Percentiles rank a stretch among this genome's conserved stretches.
These are phyloP conservation scores for Drosophila niveifrons DNA, from an alignment of 2,888 invertebrate genomes.

Conservation along the genomic window DNA sequence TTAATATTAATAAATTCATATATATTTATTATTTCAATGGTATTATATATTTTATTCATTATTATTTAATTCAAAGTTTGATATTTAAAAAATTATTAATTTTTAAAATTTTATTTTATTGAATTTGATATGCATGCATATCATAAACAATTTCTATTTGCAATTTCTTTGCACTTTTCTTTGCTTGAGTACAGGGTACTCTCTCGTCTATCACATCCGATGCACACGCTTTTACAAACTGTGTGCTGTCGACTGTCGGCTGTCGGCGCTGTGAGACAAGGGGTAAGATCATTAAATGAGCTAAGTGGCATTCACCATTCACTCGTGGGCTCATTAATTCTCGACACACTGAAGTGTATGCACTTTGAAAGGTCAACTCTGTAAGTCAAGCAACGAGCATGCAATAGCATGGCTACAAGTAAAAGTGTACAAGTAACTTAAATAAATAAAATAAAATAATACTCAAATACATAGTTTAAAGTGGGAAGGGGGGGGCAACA, in stretches of 20 bases:
- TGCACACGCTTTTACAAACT: background rate
- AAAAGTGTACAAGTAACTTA: background rate
- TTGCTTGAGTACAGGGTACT: background rate
- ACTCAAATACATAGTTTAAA: constrained; percentile 2
- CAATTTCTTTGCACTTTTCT: no score
- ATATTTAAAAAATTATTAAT: no score
- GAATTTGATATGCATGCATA: no score
- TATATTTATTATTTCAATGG: no score
- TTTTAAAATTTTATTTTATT: no score
- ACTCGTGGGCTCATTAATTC: constrained; percentile 26
- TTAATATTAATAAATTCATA: no score
- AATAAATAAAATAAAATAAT: background rate
- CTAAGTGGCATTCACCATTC: constrained; percentile 22
- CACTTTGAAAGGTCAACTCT: constrained; percentile 6
- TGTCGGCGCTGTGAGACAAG: background rate
- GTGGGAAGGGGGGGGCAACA: constrained; percentile 7
- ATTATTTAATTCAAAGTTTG: no score
- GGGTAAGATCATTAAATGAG: constrained; percentile 22
- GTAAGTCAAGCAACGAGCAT: background rate
- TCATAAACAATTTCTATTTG: no score
- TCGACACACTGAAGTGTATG: constrained; percentile 1
- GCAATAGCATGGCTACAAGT: background rate
- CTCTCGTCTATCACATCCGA: background rate
- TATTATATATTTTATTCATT: no score
- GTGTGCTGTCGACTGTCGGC: background rate